A percentile compares a stretch with the other conserved stretches of the same genome.
These are phyloP conservation scores for Aphaenogaster rudis DNA, from an alignment of 1,140 invertebrate genomes.

Conservation along the genomic window DNA sequence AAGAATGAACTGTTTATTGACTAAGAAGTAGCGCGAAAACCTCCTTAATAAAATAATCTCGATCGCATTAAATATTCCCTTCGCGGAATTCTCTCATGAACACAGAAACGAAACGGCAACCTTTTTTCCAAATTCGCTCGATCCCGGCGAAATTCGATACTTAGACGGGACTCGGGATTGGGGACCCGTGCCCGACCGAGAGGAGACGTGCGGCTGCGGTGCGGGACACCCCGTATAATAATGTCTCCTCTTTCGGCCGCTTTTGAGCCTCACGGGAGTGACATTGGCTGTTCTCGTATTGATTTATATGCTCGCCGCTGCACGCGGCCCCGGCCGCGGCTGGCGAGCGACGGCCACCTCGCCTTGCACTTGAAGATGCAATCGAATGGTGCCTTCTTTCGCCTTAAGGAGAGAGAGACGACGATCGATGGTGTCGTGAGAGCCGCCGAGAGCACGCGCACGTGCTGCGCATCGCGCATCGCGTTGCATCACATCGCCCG, in stretches of 20 bases:
- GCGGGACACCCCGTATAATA: slow-evolving; percentile 43
- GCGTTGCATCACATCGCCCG: background rate
- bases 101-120: background rate
- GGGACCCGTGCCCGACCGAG: background rate
- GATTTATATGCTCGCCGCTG: slow-evolving; percentile 60
- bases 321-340: slow-evolving; percentile 42
- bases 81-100: background rate
- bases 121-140: background rate
- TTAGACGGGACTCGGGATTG: background rate
- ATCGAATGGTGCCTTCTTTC: slow-evolving; percentile 55
- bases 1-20: too few species aligned
- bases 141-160: background rate
- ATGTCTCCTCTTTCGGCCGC: slow-evolving; percentile 41
- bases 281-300: slow-evolving; percentile 64
- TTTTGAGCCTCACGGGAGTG: slow-evolving; percentile 58
- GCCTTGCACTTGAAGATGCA: slow-evolving; percentile 65
- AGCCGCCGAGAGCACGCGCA: slow-evolving; percentile 44
- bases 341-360: slow-evolving; percentile 48
- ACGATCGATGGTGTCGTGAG: slow-evolving; percentile 58
- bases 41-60: too few species aligned
- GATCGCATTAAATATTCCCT: background rate
- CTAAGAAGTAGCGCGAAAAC: too few species aligned
- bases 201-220: background rate
- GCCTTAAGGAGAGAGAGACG: slow-evolving; percentile 37
- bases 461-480: slow-evolving; percentile 53